A percentile compares a stretch with the other conserved stretches of the same genome.
These are phyloP conservation scores for Mercenaria mercenaria DNA, from an alignment of 1,140 invertebrate species.

Conservation along the genomic window DNA sequence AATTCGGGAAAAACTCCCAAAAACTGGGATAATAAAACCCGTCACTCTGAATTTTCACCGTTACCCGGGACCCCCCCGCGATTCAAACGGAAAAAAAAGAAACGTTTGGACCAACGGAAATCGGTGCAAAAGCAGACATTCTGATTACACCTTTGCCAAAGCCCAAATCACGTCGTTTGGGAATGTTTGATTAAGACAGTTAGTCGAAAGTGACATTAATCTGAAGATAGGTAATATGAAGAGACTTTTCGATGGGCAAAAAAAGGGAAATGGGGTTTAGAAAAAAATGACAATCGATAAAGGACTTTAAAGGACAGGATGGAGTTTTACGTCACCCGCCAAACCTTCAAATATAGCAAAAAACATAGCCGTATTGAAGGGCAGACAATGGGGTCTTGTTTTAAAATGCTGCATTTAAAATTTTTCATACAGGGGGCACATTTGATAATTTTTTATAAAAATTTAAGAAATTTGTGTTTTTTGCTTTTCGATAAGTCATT, in stretches of 20 bases:
- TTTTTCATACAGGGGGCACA: no score
- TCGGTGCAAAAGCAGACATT: background rate
- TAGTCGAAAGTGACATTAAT: background rate
- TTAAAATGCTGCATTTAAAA: no score
- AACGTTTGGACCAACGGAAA: background rate
- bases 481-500: no score
- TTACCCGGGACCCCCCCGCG: background rate
- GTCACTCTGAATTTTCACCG: conserved; percentile 33
- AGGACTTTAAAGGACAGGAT: background rate
- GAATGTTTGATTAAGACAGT: background rate
- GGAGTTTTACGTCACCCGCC: background rate
- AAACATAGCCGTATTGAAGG: background rate
- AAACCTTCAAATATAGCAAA: conserved; percentile 1
- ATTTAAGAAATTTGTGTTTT: no score
- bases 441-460: no score
- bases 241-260: no score
- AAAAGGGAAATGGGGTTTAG: background rate
- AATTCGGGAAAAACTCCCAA: conserved; percentile 6
- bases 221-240: background rate
- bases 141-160: background rate
- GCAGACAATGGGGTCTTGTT: no score
- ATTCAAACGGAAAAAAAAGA: background rate
- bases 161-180: background rate
- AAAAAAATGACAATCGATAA: background rate
- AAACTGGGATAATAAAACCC: conserved; percentile 16